phyloP scores from a whole-genome alignment of 2,797 vertebrate species.

The Tympanoctomys barrerae region DNA sequence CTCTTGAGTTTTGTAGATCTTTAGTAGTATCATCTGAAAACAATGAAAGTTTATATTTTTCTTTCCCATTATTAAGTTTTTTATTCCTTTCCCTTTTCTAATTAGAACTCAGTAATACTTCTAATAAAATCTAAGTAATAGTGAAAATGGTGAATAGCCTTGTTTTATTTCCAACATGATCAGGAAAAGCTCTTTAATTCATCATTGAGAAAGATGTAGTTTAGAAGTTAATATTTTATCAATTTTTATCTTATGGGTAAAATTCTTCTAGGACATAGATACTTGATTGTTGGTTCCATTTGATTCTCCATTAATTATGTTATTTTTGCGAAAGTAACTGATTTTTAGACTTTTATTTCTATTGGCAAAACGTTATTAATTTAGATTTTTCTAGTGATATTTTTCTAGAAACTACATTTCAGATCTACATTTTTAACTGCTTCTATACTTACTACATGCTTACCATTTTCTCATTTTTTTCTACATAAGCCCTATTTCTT shows the following conservation, averaged over 20 bases:
- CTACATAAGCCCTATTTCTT: background rate
- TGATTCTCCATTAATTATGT: background rate
- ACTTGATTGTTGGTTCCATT: background rate
- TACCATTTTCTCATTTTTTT: background rate
- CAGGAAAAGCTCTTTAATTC: background rate
- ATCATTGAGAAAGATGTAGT: background rate
- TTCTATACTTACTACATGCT: background rate
- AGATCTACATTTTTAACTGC: background rate
- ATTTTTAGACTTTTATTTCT: background rate
- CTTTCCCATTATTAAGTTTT: background rate
- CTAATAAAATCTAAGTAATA: constrained; percentile 19
- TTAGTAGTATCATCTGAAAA: background rate
- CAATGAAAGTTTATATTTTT: background rate
- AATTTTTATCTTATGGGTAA: background rate
- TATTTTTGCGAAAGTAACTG: background rate
- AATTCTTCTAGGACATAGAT: background rate
- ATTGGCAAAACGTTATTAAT: background rate
- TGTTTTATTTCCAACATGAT: background rate
- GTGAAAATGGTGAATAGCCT: background rate
- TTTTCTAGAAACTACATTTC: background rate
- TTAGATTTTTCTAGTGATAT: background rate
- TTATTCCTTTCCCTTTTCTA: constrained; percentile 53
- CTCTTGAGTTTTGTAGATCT: background rate
- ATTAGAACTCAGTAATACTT: background rate
- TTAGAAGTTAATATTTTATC: background rate